phyloP scores from a whole-genome alignment of 2,888 invertebrate genomes.

The Oscheius onirici region DNA sequence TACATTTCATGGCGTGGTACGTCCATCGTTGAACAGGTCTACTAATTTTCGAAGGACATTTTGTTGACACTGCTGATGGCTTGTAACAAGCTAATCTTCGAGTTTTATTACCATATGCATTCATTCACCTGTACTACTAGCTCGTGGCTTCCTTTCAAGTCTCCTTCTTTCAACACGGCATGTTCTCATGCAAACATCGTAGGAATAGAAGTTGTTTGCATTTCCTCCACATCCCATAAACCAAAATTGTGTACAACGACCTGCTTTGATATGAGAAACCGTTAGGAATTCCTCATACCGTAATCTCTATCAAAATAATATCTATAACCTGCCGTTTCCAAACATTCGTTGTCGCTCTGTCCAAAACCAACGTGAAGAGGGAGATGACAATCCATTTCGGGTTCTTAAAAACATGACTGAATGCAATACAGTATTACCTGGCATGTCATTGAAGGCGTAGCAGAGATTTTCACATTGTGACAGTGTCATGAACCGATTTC shows the following conservation, averaged over 20 bases:
- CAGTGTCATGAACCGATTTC: conserved; percentile 66
- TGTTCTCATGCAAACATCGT: conserved; percentile 51
- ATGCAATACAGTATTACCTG: conserved; percentile 4
- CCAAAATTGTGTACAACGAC: conserved; percentile 66
- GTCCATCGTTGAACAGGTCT: conserved; percentile 50
- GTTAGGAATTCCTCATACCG: conserved; percentile 37
- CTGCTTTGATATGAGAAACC: conserved; percentile 39
- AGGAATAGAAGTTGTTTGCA: conserved; percentile 57
- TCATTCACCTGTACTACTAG: conserved; percentile 45
- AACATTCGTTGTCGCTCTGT: conserved; percentile 55
- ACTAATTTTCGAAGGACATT: conserved; percentile 46
- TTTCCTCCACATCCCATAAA: conserved; percentile 69
- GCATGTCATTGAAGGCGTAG: conserved; percentile 49
- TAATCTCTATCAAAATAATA: conserved; percentile 66
- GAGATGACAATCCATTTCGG: conserved; percentile 62
- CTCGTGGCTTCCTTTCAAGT: conserved; percentile 45
- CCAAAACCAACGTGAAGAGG: conserved; percentile 66
- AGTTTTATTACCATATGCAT: conserved; percentile 5
- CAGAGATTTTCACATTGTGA: conserved; percentile 61
- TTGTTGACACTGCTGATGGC: conserved; percentile 46
- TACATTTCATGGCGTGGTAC: conserved; percentile 40
- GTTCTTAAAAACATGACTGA: conserved; percentile 11
- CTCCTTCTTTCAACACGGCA: conserved; percentile 33
- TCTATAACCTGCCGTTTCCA: conserved; percentile 59
- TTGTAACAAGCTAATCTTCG: conserved; percentile 65